Evolutionary conservation across 2,797 vertebrate genomes (phyloP).

Genomic region (Syngnathus acus): DNA sequence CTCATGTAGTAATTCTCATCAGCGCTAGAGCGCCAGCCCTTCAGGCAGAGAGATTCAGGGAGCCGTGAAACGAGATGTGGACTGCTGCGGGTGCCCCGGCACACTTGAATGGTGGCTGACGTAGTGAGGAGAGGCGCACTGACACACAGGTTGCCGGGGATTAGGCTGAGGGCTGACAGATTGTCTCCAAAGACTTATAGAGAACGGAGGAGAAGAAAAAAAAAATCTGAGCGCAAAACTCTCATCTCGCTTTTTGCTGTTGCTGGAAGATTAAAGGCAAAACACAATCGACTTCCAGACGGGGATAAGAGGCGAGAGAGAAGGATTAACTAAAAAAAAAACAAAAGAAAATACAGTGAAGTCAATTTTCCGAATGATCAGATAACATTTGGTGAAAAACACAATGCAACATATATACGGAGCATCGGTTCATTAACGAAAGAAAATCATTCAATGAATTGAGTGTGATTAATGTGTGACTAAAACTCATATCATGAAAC

Average conservation of each 20-base stretch:
- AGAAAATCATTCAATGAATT: neutral
- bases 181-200: conserved; percentile 37
- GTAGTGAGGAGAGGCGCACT: conserved; percentile 16
- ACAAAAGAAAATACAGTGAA: conserved; percentile 15
- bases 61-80: conserved; percentile 41
- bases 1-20: conserved; percentile 30
- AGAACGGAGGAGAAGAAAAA: conserved; percentile 8
- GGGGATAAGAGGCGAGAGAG: conserved; percentile 17
- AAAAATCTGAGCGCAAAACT: conserved; percentile 12
- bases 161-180: conserved; percentile 45
- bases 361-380: neutral
- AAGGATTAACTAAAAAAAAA: conserved; percentile 17
- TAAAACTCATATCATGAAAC: neutral
- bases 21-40: conserved; percentile 11
- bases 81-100: conserved; percentile 20
- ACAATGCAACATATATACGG: neutral
- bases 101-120: conserved; percentile 28
- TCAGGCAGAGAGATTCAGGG: conserved; percentile 19
- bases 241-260: conserved; percentile 15
- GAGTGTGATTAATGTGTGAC: neutral
- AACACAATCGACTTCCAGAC: conserved; percentile 36
- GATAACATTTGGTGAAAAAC: neutral
- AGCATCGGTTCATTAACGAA: neutral
- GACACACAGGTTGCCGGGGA: conserved; percentile 20
- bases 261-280: conserved; percentile 36